These are phyloP conservation scores for Rhyacophila brunnea DNA, from an alignment of 1,140 invertebrate species.

Conservation along the genomic window DNA sequence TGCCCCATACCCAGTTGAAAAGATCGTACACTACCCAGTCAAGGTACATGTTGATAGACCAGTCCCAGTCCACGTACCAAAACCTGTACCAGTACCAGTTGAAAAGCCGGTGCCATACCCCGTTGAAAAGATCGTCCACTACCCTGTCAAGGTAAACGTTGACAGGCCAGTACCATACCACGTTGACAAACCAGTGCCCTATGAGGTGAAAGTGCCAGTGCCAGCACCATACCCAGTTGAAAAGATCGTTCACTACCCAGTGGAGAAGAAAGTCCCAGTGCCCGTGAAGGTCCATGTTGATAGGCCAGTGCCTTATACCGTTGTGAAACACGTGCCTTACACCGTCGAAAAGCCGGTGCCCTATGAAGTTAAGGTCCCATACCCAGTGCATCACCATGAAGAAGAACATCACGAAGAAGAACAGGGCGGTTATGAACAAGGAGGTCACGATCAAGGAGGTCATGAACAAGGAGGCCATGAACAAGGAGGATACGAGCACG, in stretches of 20 bases:
- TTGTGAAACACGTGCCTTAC: slow-evolving; percentile 65
- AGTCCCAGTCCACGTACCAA: slow-evolving; percentile 62
- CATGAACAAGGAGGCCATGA: slow-evolving; percentile 36
- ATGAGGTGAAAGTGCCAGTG: slow-evolving; percentile 58
- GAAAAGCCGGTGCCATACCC: slow-evolving; percentile 65
- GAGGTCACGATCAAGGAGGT: slow-evolving; percentile 34
- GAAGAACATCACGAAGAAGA: slow-evolving; percentile 40
- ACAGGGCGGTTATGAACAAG: slow-evolving; percentile 39
- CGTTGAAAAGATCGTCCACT: slow-evolving; percentile 61
- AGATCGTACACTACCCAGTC: slow-evolving; percentile 68
- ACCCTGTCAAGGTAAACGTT: slow-evolving; percentile 60
- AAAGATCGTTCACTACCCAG: slow-evolving; percentile 58
- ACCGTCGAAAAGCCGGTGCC: slow-evolving; percentile 62
- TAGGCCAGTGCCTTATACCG: slow-evolving; percentile 56
- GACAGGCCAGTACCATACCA: slow-evolving; percentile 62
- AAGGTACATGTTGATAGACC: slow-evolving; percentile 67
- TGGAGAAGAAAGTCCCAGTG: slow-evolving; percentile 60
- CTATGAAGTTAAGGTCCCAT: slow-evolving; percentile 54
- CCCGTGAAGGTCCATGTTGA: slow-evolving; percentile 62
- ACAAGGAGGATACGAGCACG: slow-evolving; percentile 27
- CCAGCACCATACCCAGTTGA: slow-evolving; percentile 60
- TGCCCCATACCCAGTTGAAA: slow-evolving; percentile 70
- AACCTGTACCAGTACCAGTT: slow-evolving; percentile 57
- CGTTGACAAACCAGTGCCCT: slow-evolving; percentile 59
- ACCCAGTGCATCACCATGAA: slow-evolving; percentile 55